Evolutionary conservation across 2,888 invertebrate genomes (phyloP).

Genomic region (Lacanobia oleracea): DNA sequence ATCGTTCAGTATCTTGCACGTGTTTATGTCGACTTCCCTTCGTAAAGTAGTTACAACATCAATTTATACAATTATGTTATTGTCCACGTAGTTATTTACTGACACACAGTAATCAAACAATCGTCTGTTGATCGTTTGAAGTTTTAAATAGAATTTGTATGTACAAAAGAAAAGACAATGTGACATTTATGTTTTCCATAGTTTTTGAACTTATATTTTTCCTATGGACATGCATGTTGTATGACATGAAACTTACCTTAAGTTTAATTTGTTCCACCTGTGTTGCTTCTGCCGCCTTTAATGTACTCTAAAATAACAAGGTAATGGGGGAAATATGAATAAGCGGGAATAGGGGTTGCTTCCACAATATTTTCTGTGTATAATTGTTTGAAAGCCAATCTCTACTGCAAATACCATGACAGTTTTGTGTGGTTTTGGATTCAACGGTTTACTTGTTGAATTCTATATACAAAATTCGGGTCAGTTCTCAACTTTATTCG

Average conservation of each 20-base stretch:
- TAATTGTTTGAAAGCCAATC: slow-evolving; percentile 20
- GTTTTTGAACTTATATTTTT: slow-evolving; percentile 51
- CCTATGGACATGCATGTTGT: slow-evolving; percentile 64
- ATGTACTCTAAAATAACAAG: slow-evolving; percentile 85
- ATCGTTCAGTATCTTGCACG: slow-evolving; percentile 58
- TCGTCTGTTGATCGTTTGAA: slow-evolving; percentile 69
- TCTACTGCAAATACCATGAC: slow-evolving; percentile 14
- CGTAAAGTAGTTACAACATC: slow-evolving; percentile 51
- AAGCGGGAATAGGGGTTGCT: slow-evolving; percentile 77
- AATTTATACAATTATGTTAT: slow-evolving; percentile 66
- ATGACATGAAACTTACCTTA: slow-evolving; percentile 81
- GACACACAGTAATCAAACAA: slow-evolving; percentile 74
- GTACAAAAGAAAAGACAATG: slow-evolving; percentile 69
- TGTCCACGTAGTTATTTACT: slow-evolving; percentile 78
- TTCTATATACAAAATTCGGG: slow-evolving; percentile 16
- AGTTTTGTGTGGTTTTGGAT: slow-evolving; percentile 16
- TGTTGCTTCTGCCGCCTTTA: slow-evolving; percentile 81
- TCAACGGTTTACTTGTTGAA: slow-evolving; percentile 54
- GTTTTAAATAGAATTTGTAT: slow-evolving; percentile 71
- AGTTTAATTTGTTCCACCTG: slow-evolving; percentile 84
- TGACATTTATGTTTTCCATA: slow-evolving; percentile 60
- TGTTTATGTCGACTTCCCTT: slow-evolving; percentile 34
- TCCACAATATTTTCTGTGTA: slow-evolving; percentile 35
- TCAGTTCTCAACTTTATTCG: slow-evolving; percentile 11
- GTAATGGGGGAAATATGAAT: slow-evolving; percentile 76